Base-by-base conservation (phyloP, 2,888 invertebrate genomes). In the Diarsia dahlii region DNA sequence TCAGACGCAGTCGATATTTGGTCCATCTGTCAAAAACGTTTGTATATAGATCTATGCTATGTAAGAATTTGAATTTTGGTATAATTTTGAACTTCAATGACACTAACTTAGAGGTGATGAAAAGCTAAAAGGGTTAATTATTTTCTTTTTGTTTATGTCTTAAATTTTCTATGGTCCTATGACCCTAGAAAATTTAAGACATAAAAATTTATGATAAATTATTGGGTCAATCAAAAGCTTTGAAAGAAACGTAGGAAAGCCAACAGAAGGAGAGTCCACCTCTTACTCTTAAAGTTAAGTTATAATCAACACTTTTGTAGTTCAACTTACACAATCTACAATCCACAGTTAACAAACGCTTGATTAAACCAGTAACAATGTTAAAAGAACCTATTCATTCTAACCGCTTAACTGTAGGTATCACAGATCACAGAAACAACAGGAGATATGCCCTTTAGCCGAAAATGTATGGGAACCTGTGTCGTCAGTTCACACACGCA, bases 361-460 rank as follows among this genome's bases (percentile, higher is more conserved):
- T 54, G 28, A 54, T 63, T 63, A 50, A 56, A 73, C 2, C 39
- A 20, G 10, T 60, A 76, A 76, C 69, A 78, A 82, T 20, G 63
- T 72, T 63, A 48, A n/a, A 71, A 62, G 13, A 20, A 63, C 28
- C 34, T 34, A 63, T 67, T 76, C 60, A 48, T 65, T 64, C 12
- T 5, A 12, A 76, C 63, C 23, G 74, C 71, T 76, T 54, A 82
- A 82, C 81, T 72, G 67, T n/a, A n/a, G n/a, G n/a, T n/a, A n/a
- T n/a, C n/a, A n/a, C n/a, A n/a, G n/a, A n/a, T n/a, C n/a, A n/a
- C n/a, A n/a, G n/a, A n/a, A n/a, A n/a, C n/a, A n/a, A n/a, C n/a
- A n/a, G n/a, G n/a, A n/a, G n/a, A n/a, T n/a, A n/a, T n/a, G n/a
- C n/a, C n/a, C n/a, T n/a, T n/a, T n/a, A n/a, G n/a, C n/a, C n/a